Evolutionary conservation across 2,888 invertebrate genomes (phyloP).

Genomic region (Oegoconia quadripuncta): DNA sequence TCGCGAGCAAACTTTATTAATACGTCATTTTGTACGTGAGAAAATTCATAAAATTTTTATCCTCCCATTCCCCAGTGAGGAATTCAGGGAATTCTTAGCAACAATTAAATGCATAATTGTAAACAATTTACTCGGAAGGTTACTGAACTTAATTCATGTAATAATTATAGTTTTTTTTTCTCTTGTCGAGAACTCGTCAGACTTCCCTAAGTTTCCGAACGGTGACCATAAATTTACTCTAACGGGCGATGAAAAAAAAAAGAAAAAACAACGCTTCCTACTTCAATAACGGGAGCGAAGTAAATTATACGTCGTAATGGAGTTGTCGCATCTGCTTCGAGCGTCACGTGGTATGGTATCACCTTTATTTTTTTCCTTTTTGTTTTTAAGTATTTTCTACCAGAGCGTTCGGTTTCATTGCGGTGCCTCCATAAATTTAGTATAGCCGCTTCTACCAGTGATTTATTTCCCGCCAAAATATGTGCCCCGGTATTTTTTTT

Average conservation of each 20-base stretch:
- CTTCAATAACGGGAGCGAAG: conserved; percentile 71
- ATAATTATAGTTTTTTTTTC: conserved; percentile 26
- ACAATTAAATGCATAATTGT: conserved; percentile 12
- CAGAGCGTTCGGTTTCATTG: conserved; percentile 41
- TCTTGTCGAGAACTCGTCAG: conserved; percentile 33
- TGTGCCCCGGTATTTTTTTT: conserved; percentile 61
- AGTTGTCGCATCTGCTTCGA: conserved; percentile 67
- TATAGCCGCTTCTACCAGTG: conserved; percentile 67
- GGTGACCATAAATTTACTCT: conserved; percentile 65
- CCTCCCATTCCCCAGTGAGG: conserved; percentile 6
- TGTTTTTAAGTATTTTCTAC: conserved; percentile 55
- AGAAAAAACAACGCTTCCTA: conserved; percentile 54
- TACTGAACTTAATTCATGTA: conserved; percentile 26
- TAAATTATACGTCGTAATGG: conserved; percentile 70
- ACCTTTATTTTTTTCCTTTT: conserved; percentile 31
- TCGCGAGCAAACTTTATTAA: conserved; percentile 1
- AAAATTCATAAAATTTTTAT: conserved; percentile 9
- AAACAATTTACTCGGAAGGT: conserved; percentile 28
- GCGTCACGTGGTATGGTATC: conserved; percentile 54
- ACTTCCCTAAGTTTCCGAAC: conserved; percentile 46
- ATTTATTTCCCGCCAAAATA: conserved; percentile 78
- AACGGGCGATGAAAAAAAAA: conserved; percentile 45
- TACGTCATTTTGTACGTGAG: conserved; percentile 9
- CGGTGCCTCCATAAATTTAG: conserved; percentile 71
- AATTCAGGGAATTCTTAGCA: conserved; percentile 5